These are phyloP conservation scores for Phalanger gymnotis DNA, from an alignment of 2,797 vertebrate species.

Conservation along the genomic window DNA sequence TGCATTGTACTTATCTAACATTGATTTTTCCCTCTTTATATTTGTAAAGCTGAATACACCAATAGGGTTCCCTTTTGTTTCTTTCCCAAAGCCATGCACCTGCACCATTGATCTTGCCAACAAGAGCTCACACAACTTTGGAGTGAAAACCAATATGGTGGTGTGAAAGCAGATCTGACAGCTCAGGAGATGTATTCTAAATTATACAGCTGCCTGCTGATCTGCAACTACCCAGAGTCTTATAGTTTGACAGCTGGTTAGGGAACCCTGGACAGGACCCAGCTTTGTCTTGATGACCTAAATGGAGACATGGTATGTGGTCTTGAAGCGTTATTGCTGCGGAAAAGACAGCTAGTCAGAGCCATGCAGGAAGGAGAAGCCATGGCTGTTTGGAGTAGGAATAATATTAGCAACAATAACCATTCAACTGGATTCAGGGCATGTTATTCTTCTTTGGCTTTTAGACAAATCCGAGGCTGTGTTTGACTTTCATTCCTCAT, in stretches of 20 bases:
- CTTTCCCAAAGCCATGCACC: constrained; percentile 52
- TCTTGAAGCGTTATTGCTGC: neutral
- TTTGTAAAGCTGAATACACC: constrained; percentile 33
- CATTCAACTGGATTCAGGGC: neutral
- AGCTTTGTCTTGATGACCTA: constrained; percentile 23
- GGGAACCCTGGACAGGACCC: constrained; percentile 33
- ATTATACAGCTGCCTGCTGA: constrained; percentile 54
- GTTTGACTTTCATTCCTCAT: neutral
- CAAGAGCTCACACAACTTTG: constrained; percentile 31
- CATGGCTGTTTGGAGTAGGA: neutral
- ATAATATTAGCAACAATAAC: neutral
- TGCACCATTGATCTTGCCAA: constrained; percentile 27
- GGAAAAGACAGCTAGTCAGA: constrained; percentile 8
- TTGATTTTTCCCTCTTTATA: neutral
- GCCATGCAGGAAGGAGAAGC: neutral
- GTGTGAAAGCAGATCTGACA: constrained; percentile 57
- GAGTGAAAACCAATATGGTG: constrained; percentile 30
- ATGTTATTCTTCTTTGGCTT: neutral
- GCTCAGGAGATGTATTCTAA: constrained; percentile 57
- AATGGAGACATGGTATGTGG: constrained; percentile 37
- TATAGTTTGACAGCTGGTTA: constrained; percentile 49
- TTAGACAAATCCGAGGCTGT: neutral
- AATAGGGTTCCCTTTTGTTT: constrained; percentile 45
- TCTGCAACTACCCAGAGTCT: constrained; percentile 43
- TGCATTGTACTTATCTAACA: constrained; percentile 24